phyloP scores from a whole-genome alignment of 2,113 vertebrate species.

The Stercorarius parasiticus region DNA sequence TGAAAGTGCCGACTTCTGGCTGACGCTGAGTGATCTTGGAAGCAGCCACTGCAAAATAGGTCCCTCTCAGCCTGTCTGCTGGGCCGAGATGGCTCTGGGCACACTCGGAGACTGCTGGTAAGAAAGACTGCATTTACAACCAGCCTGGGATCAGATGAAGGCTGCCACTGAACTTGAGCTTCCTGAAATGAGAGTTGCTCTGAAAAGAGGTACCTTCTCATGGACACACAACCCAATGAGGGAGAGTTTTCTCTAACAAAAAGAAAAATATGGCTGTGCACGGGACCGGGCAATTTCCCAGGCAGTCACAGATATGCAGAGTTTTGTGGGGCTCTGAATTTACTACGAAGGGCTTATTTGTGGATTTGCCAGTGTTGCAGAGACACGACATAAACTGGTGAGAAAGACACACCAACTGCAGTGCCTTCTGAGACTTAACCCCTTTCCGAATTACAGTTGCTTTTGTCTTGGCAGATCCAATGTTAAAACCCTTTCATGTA shows the following conservation, averaged over 20 bases:
- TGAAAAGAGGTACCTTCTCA: conserved; percentile 50
- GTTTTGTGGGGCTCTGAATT: conserved; percentile 3
- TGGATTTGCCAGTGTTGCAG: not conserved
- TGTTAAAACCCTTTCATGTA: not conserved
- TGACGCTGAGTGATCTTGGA: conserved; percentile 55
- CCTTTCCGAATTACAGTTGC: not conserved
- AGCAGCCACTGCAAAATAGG: conserved; percentile 33
- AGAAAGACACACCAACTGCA: not conserved
- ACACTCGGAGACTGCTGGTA: not conserved
- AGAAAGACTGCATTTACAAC: conserved; percentile 65
- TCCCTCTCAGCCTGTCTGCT: conserved; percentile 55
- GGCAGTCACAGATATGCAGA: conserved; percentile 20
- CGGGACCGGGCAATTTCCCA: conserved; percentile 7
- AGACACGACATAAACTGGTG: not conserved
- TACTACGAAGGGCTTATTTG: not conserved
- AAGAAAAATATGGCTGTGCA: not conserved
- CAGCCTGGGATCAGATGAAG: conserved; percentile 58
- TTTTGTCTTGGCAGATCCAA: not conserved
- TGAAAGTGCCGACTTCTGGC: conserved; percentile 66
- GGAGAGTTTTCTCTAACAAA: not conserved
- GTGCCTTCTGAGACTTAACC: not conserved
- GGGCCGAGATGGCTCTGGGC: conserved; percentile 40
- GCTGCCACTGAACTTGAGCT: conserved; percentile 49
- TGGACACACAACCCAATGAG: not conserved
- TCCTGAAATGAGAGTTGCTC: conserved; percentile 35